Base-by-base conservation (phyloP, 2,888 invertebrate genomes). In the Psylliodes chrysocephalus region DNA sequence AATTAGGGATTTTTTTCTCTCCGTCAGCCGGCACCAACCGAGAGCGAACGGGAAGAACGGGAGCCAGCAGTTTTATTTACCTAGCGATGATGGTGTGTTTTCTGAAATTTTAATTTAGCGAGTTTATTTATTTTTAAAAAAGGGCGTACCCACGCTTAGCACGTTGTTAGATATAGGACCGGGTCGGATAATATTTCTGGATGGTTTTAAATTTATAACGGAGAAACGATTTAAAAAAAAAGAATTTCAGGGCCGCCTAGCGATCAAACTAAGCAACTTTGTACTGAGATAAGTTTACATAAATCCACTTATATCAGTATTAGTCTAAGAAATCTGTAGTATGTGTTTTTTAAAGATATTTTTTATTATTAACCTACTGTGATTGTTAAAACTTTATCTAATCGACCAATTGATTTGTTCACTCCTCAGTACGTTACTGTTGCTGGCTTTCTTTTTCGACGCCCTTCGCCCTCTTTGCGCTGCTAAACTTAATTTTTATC, bases 1-100 rank as follows among this genome's bases (percentile, higher is more conserved):
- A 64, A 64, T 64, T 60, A 64, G 30, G 35, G 19, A 35, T 30
- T 28, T 47, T 60, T 56, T 56, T 60, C 60, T 49, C 42, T 8
- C 5, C 18, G 22, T 22, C 22, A n/a, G 22, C 22, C 6, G 22
- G 22, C 22, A 22, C 22, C 22, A n/a, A n/a, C n/a, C n/a, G n/a
- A n/a, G n/a, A n/a, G n/a, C n/a, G n/a, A n/a, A n/a, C n/a, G 10
- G 42, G 42, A 42, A n/a, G 15, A 40, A 40, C 6, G 15, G 4
- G 18, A 18, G 42, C 42, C 4, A 42, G 42, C 18, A 42, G 25
- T 25, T 28, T 28, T 18, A n/a, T 49, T 30, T 49, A 28, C 28
- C 25, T 30, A 8, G 17, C 8, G 19, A 14, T 49, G 28, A 30
- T 19, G 49, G 49, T 15, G 25, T 49, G 49, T 49, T 28, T 49